Evolutionary conservation across 2,113 vertebrate species (phyloP).

Genomic region (Capreolus pygargus): DNA sequence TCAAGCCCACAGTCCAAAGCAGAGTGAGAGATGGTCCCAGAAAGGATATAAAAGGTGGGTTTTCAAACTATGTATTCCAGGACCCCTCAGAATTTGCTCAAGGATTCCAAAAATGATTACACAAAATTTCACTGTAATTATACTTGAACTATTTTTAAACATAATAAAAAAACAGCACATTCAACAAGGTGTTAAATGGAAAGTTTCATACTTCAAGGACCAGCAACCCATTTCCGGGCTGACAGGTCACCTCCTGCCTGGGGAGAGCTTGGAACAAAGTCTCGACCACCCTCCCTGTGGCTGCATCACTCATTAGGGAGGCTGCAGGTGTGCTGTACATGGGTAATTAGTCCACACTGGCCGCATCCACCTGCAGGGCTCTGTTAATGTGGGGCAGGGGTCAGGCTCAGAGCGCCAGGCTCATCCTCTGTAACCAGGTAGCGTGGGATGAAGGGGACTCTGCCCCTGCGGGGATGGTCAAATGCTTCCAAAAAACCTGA

Average conservation of each 20-base stretch:
- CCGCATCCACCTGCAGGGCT: accelerated
- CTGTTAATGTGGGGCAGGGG: accelerated
- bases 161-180: neutral
- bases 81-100: neutral
- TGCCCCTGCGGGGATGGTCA: accelerated
- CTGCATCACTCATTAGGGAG: neutral
- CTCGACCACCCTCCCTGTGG: accelerated
- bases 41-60: accelerated
- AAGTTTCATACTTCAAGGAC: neutral
- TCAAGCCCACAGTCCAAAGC: neutral
- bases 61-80: neutral
- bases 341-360: neutral
- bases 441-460: accelerated
- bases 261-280: neutral
- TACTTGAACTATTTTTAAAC: neutral
- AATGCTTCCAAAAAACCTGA: neutral
- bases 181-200: neutral
- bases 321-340: accelerated
- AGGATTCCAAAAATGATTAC: neutral
- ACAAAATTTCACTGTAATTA: neutral
- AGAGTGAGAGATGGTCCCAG: neutral
- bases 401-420: neutral
- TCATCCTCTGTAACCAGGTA: neutral
- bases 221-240: neutral
- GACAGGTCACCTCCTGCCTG: neutral